These are phyloP conservation scores for Phalanger gymnotis DNA, from an alignment of 2,797 vertebrate genomes.

Conservation along the genomic window DNA sequence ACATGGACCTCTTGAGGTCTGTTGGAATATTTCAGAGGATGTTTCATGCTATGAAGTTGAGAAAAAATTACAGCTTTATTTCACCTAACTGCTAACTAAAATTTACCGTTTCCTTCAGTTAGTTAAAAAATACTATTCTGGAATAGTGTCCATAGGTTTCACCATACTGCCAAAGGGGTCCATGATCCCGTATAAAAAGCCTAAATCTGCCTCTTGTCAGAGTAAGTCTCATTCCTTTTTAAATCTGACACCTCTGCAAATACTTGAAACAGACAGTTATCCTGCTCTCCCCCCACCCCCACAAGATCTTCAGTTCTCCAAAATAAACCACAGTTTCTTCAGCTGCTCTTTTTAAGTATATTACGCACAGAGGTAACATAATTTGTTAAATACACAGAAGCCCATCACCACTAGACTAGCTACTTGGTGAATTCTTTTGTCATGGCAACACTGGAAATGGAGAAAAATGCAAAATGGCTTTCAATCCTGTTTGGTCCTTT, in stretches of 20 bases:
- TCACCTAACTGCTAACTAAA: not conserved
- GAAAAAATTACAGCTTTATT: not conserved
- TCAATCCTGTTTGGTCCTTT: not conserved
- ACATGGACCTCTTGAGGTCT: not conserved
- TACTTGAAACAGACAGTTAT: not conserved
- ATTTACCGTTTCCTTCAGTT: not conserved
- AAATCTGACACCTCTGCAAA: not conserved
- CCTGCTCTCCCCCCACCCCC: not conserved
- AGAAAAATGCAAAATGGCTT: not conserved
- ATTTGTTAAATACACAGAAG: not conserved
- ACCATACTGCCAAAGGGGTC: not conserved
- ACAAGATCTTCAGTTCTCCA: not conserved
- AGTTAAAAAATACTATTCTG: not conserved
- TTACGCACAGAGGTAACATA: not conserved
- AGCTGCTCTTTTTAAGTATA: not conserved
- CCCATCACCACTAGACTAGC: not conserved
- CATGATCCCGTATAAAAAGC: not conserved
- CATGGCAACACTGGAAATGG: not conserved
- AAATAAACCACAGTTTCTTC: not conserved
- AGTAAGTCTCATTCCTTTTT: not conserved
- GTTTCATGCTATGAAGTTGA: not conserved
- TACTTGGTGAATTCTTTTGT: not conserved
- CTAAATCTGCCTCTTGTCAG: not conserved
- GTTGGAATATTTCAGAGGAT: not conserved
- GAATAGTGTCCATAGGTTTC: not conserved